Evolutionary conservation across 2,797 vertebrate genomes (phyloP), one percentile per base, ranked within the genome.

Genomic region (Danionella dracula): DNA sequence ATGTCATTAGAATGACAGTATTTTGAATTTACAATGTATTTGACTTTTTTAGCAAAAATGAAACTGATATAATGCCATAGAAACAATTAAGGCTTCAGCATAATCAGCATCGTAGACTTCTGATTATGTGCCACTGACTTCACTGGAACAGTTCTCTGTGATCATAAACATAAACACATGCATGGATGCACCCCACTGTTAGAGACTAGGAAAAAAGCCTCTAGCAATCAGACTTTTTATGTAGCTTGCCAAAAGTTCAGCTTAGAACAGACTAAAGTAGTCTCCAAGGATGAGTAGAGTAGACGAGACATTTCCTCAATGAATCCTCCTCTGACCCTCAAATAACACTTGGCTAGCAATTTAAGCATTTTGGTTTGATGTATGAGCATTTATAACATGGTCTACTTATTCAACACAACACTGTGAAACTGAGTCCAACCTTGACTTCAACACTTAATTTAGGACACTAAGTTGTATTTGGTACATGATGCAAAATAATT

Each of bases 11-110:
- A 27, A 27, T 27, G n/a, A n/a, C 23, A 27, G 23, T 27, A n/a
- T n/a, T n/a, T n/a, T n/a, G 3, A 27, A 27, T 27, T 3, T 27
- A 6, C 23, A 27, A 3, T 3, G 6, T 84, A 84, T 81, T 79
- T 68, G 76, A 69, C 61, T 72, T 59, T 70, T 78, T 85, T 79
- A 79, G 61, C 74, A 71, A 70, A 59, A 27, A 3, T 56, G 67
- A 27, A 72, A 75, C 3, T 83, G 82, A 86, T 85, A 78, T 72
- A 79, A 80, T 20, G 71, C 81, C 82, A 72, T 74, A 83, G 83
- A 68, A 66, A n/a, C 1, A 23, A 69, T 66, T 71, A 50, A 57
- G 38, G 71, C n/a, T n/a, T n/a, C n/a, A n/a, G n/a, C n/a, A n/a
- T n/a, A n/a, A n/a, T n/a, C 59, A 71, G 56, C 40, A 64, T 48